phyloP scores from a whole-genome alignment of 2,797 vertebrate genomes.

The Leptatherina wallacei region DNA sequence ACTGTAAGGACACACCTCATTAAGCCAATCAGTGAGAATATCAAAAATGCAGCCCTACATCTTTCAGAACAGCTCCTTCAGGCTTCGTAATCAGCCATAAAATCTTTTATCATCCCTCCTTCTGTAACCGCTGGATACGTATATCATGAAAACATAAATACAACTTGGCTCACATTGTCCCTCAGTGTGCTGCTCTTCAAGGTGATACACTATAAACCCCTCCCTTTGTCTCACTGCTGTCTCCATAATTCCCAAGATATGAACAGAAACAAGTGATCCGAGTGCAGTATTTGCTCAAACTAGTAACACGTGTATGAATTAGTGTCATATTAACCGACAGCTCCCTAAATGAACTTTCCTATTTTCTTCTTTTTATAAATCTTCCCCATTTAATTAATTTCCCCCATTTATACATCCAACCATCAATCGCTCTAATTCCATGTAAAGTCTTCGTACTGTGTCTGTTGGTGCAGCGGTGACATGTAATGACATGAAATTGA shows the following conservation, averaged over 20 bases:
- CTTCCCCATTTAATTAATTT: background rate
- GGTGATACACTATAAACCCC: constrained; percentile 35
- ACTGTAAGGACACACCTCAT: constrained; percentile 56
- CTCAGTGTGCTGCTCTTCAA: constrained; percentile 29
- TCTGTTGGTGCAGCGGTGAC: constrained; percentile 46
- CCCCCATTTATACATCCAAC: background rate
- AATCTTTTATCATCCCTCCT: constrained; percentile 65
- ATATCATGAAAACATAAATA: constrained; percentile 54
- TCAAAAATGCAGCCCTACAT: constrained; percentile 39
- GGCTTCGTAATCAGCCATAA: constrained; percentile 63
- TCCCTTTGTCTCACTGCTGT: background rate
- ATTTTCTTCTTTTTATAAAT: constrained; percentile 25
- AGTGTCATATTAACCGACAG: constrained; percentile 18
- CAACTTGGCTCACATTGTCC: constrained; percentile 35
- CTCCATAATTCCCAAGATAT: constrained; percentile 1
- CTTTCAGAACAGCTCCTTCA: constrained; percentile 44
- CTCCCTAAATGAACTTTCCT: constrained; percentile 22
- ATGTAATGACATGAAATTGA: constrained; percentile 61
- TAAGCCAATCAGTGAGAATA: constrained; percentile 57
- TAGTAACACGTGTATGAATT: constrained; percentile 21
- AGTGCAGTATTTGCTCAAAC: constrained; percentile 16
- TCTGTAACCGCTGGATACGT: constrained; percentile 57
- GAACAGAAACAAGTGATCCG: constrained; percentile 9
- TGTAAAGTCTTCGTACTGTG: constrained; percentile 29
- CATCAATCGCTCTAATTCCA: background rate